Conservation (phyloP, 2,888 invertebrate genomes). For the Seira musarum region DNA sequence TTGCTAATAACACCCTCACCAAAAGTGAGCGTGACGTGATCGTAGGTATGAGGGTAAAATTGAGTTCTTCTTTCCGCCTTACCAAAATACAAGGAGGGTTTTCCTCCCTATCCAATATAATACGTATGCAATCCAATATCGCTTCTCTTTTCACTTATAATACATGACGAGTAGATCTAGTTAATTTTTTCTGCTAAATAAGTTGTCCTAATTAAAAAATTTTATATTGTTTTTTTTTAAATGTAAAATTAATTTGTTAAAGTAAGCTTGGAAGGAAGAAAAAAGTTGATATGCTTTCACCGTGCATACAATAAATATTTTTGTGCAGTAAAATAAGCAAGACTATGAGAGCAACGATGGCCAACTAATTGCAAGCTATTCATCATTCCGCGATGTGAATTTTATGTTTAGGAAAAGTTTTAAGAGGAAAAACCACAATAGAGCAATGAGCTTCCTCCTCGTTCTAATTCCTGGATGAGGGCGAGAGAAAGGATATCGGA, state of each 20-base stretch:
- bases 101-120: neutral
- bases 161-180: no score
- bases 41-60: neutral
- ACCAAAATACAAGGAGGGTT: neutral
- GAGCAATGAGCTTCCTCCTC: conserved; percentile 6
- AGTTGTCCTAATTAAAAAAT: no score
- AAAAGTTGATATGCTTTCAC: no score
- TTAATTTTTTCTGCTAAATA: no score
- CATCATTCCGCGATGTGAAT: conserved; percentile 41
- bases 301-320: neutral
- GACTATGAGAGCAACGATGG: neutral
- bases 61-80: no score
- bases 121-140: neutral
- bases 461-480: neutral
- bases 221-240: no score
- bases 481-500: neutral
- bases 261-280: no score
- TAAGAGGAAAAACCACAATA: conserved; percentile 1
- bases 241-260: no score
- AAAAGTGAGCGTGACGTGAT: conserved; percentile 5
- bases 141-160: no score
- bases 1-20: neutral
- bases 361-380: conserved; percentile 61
- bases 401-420: conserved; percentile 36
- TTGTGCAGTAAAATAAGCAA: neutral